Evolutionary conservation across 1,140 invertebrate species (phyloP).

Genomic region (Penaeus japonicus): DNA sequence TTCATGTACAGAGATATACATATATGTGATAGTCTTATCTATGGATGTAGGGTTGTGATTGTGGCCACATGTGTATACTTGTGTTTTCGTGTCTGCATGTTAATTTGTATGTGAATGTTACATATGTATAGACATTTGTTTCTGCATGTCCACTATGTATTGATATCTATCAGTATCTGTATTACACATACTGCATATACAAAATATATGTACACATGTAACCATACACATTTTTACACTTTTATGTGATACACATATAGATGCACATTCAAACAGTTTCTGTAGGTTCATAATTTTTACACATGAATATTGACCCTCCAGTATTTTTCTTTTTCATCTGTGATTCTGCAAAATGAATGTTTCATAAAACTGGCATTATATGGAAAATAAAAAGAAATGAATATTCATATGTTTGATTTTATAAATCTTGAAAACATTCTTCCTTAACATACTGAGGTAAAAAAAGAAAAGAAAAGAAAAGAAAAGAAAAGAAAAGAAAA

Average conservation of each 20-base stretch:
- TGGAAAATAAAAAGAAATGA: no score
- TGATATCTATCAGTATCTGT: background rate
- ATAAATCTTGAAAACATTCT: no score
- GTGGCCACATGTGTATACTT: background rate
- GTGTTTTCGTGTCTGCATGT: slow-evolving; percentile 7
- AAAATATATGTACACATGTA: background rate
- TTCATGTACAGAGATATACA: no score
- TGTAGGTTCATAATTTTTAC: background rate
- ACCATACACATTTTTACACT: background rate
- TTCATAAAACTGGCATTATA: no score
- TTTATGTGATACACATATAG: background rate
- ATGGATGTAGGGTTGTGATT: background rate
- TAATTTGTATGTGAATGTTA: background rate
- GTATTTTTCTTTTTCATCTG: background rate
- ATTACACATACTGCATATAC: background rate
- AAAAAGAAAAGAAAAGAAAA: no score
- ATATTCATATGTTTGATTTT: no score
- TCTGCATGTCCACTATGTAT: background rate
- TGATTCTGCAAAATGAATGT: background rate
- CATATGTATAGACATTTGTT: background rate
- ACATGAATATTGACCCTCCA: background rate
- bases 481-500: no score
- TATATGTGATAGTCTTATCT: no score
- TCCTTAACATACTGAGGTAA: no score
- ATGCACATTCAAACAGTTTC: no score